Evolutionary conservation across 2,888 invertebrate species (phyloP).

Genomic region (Ennomos erosarius): DNA sequence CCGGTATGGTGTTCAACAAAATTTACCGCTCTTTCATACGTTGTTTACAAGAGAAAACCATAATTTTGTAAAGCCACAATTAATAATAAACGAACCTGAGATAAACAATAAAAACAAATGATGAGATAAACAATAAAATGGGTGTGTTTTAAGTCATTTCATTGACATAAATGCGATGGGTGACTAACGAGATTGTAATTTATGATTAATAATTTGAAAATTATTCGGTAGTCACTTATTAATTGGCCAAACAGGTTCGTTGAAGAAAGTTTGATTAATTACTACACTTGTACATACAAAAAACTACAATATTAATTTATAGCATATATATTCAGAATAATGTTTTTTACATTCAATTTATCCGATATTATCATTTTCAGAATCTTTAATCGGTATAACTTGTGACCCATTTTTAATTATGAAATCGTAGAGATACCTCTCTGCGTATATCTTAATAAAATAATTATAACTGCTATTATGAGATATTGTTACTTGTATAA

Average conservation of each 20-base stretch:
- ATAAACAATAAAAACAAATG: constrained; percentile 21
- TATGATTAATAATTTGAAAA: background rate
- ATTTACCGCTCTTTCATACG: constrained; percentile 46
- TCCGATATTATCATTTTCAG: no score
- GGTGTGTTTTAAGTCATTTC: constrained; percentile 16
- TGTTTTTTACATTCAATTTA: no score
- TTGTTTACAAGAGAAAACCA: constrained; percentile 18
- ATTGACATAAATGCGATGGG: constrained; percentile 16
- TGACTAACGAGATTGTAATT: constrained; percentile 7
- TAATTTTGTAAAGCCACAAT: constrained; percentile 40
- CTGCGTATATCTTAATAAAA: no score
- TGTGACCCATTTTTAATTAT: no score
- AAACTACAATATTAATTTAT: no score
- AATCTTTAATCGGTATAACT: no score
- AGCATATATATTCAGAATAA: no score
- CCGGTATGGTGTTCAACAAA: constrained; percentile 40
- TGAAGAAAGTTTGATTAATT: constrained; percentile 15
- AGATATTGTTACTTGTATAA: no score
- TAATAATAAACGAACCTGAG: constrained; percentile 36
- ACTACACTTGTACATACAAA: constrained; percentile 2
- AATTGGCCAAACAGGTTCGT: constrained; percentile 3
- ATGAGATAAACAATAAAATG: constrained; percentile 19
- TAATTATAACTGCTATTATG: no score
- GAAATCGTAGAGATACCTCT: no score
- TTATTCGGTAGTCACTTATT: constrained; percentile 13